Conservation (phyloP, 2,888 invertebrate species). For the Pachymerium ferrugineum region DNA sequence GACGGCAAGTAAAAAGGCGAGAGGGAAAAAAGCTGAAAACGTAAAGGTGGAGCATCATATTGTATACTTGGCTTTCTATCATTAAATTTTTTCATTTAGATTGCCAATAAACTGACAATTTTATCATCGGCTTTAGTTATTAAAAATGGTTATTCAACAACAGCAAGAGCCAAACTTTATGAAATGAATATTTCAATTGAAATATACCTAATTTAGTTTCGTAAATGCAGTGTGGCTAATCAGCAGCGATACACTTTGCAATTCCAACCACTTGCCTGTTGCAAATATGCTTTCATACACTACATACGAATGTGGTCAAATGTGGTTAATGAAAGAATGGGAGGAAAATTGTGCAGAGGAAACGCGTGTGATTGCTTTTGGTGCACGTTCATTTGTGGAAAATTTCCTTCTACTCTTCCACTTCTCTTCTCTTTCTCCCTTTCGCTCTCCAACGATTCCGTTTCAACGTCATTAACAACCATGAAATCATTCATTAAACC, state of each 20-base stretch:
- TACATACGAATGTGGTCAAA: slow-evolving; percentile 15
- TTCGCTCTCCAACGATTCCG: not conserved
- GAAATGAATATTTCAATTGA: slow-evolving; percentile 20
- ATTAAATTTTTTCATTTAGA: too few relatives aligned
- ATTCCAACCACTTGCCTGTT: slow-evolving; percentile 5
- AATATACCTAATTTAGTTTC: slow-evolving; percentile 19
- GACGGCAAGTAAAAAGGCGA: not conserved
- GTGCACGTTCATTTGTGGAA: slow-evolving; percentile 27
- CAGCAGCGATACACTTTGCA: slow-evolving; percentile 4
- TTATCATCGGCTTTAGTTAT: not conserved
- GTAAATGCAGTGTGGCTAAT: slow-evolving; percentile 20
- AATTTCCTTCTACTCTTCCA: not conserved
- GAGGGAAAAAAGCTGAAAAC: not conserved
- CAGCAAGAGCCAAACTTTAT: slow-evolving; percentile 2
- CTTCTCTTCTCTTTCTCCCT: slow-evolving; percentile 6
- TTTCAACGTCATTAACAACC: slow-evolving; percentile 25
- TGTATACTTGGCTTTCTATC: too few relatives aligned
- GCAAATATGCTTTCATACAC: slow-evolving; percentile 23
- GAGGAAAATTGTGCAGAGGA: slow-evolving; percentile 21
- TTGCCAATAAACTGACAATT: too few relatives aligned
- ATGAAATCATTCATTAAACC: slow-evolving; percentile 27
- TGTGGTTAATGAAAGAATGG: slow-evolving; percentile 27
- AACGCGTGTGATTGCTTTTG: slow-evolving; percentile 22
- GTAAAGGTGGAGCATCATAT: too few relatives aligned
- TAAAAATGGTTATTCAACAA: not conserved